Percentiles rank a stretch among this genome's conserved stretches.
These are phyloP conservation scores for Spinus olivaceus DNA, from an alignment of 2,797 vertebrate species.

Conservation along the genomic window DNA sequence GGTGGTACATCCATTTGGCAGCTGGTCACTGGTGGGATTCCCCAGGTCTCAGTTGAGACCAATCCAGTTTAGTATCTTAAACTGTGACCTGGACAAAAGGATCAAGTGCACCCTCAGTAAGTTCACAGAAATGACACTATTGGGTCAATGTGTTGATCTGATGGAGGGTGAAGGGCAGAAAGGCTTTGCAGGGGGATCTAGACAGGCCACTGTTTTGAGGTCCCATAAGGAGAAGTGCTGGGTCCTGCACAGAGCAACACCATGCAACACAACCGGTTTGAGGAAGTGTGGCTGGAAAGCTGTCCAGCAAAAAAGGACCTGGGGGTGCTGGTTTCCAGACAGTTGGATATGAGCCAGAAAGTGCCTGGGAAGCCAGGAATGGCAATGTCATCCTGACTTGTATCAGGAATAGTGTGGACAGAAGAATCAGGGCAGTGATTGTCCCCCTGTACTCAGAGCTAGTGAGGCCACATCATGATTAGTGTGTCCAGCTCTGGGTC, in stretches of 20 bases:
- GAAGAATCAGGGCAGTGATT: not conserved
- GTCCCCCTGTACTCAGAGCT: too few relatives aligned
- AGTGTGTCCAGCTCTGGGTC: not conserved
- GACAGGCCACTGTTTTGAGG: not conserved
- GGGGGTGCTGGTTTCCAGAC: rapidly evolving
- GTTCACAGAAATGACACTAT: rapidly evolving
- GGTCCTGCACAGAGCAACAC: not conserved
- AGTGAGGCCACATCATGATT: not conserved
- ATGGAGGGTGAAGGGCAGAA: not conserved
- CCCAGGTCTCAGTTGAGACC: not conserved
- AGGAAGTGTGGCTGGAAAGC: not conserved
- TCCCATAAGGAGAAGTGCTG: not conserved
- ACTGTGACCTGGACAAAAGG: not conserved
- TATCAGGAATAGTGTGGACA: not conserved
- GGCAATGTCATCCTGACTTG: not conserved
- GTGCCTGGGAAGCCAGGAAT: not conserved
- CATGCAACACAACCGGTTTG: too few relatives aligned
- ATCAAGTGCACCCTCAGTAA: not conserved
- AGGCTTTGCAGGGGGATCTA: not conserved
- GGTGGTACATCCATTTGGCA: not conserved
- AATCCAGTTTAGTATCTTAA: not conserved
- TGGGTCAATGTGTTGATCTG: not conserved
- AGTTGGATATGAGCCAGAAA: not conserved
- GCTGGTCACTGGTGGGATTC: not conserved
- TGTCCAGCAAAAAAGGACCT: not conserved